phyloP scores from a whole-genome alignment of 2,888 invertebrate species.

The Dryadula phaetusa region DNA sequence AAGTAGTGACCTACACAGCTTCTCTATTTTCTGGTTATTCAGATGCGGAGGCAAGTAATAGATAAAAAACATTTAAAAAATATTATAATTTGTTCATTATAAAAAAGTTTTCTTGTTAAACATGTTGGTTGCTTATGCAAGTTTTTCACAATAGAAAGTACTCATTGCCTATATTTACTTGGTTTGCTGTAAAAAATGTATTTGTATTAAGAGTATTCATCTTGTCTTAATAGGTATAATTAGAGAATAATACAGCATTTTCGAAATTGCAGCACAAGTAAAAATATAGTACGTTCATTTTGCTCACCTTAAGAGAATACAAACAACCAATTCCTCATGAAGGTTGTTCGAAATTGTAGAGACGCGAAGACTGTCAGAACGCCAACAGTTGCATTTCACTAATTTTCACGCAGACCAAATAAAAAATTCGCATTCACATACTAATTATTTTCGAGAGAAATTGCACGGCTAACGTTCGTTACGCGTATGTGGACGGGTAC shows the following conservation, averaged over 20 bases:
- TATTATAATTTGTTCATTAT: not conserved
- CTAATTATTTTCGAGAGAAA: constrained; percentile 77
- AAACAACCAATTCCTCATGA: constrained; percentile 72
- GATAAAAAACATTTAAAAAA: no score
- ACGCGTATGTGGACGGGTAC: constrained; percentile 69
- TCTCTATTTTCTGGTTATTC: not conserved
- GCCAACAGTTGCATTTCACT: constrained; percentile 78
- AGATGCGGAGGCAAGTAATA: no score
- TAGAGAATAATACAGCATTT: not conserved
- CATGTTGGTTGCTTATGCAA: constrained; percentile 3
- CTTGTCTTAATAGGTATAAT: no score
- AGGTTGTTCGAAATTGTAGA: constrained; percentile 62
- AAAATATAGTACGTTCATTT: constrained; percentile 13
- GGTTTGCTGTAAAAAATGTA: constrained; percentile 6
- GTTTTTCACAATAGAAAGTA: constrained; percentile 16
- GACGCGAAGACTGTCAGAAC: constrained; percentile 63
- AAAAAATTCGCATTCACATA: constrained; percentile 79
- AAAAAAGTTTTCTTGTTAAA: not conserved
- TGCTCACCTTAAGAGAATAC: constrained; percentile 43
- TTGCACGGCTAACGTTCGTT: constrained; percentile 64
- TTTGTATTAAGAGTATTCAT: not conserved
- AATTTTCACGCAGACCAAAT: constrained; percentile 69
- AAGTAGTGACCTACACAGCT: not conserved
- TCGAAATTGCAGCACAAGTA: not conserved
- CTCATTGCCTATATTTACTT: not conserved